Percentiles rank a stretch among this genome's conserved stretches.
phyloP scores from a whole-genome alignment of 2,113 vertebrate species.

The Eolophus roseicapilla region DNA sequence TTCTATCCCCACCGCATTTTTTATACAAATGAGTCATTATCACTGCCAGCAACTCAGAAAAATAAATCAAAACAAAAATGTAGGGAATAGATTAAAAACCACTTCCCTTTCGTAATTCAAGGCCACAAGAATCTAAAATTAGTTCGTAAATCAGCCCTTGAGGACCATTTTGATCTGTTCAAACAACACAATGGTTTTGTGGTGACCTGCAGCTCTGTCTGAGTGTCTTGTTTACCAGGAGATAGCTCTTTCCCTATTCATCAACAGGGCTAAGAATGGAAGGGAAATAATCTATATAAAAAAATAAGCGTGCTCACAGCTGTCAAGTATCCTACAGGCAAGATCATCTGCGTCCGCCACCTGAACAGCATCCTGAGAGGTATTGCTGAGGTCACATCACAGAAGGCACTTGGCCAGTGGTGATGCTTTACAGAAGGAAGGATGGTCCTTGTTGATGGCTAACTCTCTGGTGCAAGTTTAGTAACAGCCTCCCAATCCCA shows the following conservation, averaged over 20 bases:
- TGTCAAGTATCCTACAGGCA: neutral
- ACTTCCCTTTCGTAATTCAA: neutral
- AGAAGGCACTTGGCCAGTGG: neutral
- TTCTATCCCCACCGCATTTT: neutral
- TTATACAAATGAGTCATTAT: neutral
- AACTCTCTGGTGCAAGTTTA: neutral
- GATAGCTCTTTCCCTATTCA: neutral
- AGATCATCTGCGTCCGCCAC: neutral
- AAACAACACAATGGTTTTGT: neutral
- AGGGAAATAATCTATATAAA: neutral
- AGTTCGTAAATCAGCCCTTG: neutral
- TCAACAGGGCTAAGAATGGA: neutral
- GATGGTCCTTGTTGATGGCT: neutral
- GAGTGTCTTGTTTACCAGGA: constrained; percentile 9
- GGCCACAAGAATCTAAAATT: constrained; percentile 23
- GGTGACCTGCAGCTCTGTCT: neutral
- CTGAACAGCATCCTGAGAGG: neutral
- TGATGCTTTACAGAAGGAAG: neutral
- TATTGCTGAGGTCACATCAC: neutral
- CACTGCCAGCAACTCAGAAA: neutral
- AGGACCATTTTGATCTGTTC: neutral
- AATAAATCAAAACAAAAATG: constrained; percentile 5
- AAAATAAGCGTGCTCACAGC: neutral
- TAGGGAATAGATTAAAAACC: neutral
- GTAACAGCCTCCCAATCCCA: neutral